Base-by-base conservation (phyloP, 2,888 invertebrate genomes). In the Xanthia togata region DNA sequence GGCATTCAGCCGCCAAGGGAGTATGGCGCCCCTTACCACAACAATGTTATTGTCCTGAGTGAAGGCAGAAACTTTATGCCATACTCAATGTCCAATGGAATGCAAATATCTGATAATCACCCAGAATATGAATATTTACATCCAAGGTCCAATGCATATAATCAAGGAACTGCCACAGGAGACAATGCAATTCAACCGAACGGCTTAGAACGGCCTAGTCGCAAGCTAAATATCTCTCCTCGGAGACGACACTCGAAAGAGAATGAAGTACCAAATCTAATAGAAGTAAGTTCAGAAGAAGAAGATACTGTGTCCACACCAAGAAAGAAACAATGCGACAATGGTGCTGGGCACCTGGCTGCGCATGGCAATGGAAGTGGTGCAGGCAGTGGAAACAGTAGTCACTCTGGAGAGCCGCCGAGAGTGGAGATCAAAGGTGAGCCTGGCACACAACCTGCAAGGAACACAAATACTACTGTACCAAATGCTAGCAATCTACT, bases 271-370 rank as follows among this genome's bases (percentile, higher is more conserved):
- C 84, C 93, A 69, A 94, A 93, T 91, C 91, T 93, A 73, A 96
- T 97, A 88, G 96, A 96, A 91, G 94, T 97, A 4, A 96, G 96
- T 88, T 97, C 97, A 67, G 96, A 96, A 84, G 97, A 97, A 73
- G 97, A 97, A 87, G 96, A 97, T 57, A 93, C 94, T 90, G 87
- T 88, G 38, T 84, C 91, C 47, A 83, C 85, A 44, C 93, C 94
- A n/a, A 92, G 92, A 82, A 95, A 93, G 81, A 93, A 92, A 74
- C 93, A 89, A 76, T 90, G 91, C 89, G 93, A 93, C 47, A 93
- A 86, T 88, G 91, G 89, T 69, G 84, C 87, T 41, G 84, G 83
- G 8, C 73, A 83, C 60, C 74, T 77, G 63, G 11, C 63, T 50
- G 47, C 55, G 9, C 76, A 67, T 78, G 65, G 62, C 31, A 79